These are phyloP conservation scores for Drosophila asahinai DNA, from an alignment of 1,140 invertebrate species.

Conservation along the genomic window DNA sequence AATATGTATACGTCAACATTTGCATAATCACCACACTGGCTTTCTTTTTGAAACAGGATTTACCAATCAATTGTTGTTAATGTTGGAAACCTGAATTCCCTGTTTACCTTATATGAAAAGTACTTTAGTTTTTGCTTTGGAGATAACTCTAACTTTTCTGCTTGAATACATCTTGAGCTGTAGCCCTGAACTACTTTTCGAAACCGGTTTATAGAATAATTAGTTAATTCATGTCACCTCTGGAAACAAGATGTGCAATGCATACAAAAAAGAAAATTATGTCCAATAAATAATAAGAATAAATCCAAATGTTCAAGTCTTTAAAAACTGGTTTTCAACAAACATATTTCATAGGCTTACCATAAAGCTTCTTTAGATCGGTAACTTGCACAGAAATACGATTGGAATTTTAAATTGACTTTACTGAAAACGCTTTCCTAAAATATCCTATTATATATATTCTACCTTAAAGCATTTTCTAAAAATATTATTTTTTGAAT, in stretches of 20 bases:
- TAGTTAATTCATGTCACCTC: not conserved
- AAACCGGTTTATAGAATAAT: conserved; percentile 7
- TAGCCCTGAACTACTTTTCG: conserved; percentile 20
- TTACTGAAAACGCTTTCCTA: not conserved
- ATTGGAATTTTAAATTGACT: not conserved
- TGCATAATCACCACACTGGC: not conserved
- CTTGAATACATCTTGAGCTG: not conserved
- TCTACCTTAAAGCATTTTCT: too few relatives aligned
- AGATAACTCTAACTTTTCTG: not conserved
- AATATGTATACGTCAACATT: not conserved
- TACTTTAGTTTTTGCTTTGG: not conserved
- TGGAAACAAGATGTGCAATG: not conserved
- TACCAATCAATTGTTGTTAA: not conserved
- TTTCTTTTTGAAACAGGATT: not conserved
- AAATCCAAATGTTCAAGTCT: not conserved
- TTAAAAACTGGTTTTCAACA: not conserved
- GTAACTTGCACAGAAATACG: not conserved
- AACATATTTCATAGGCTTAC: not conserved
- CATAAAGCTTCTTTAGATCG: not conserved
- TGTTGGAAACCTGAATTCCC: not conserved
- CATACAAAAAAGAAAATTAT: not conserved
- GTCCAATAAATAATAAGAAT: not conserved
- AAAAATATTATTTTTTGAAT: not conserved
- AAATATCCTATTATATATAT: not conserved
- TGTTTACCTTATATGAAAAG: not conserved